Conservation (phyloP, 1,140 invertebrate species). For the Drosophila orena region DNA sequence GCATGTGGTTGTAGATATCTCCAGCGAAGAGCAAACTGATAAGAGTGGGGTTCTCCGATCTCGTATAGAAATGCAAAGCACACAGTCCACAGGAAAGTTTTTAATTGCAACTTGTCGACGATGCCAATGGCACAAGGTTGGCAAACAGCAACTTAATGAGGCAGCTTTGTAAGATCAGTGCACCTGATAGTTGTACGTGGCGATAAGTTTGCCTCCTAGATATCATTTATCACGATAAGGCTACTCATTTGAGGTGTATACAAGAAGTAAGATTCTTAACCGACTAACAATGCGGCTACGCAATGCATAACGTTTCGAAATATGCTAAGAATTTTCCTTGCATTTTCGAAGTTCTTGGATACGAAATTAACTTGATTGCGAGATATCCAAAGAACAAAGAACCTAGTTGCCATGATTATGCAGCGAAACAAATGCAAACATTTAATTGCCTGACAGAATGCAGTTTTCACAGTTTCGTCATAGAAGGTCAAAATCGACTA, state of each 20-base stretch:
- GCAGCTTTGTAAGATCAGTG: constrained; percentile 13
- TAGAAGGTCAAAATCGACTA: constrained; percentile 50
- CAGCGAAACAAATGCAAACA: constrained; percentile 52
- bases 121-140: background rate
- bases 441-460: constrained; percentile 71
- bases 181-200: constrained; percentile 10
- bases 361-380: background rate
- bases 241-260: too few species aligned
- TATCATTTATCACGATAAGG: constrained; percentile 14
- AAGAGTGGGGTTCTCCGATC: constrained; percentile 52
- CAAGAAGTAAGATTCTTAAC: too few species aligned
- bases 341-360: constrained; percentile 12
- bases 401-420: constrained; percentile 22
- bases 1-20: constrained; percentile 5
- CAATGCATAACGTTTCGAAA: background rate
- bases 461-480: constrained; percentile 54
- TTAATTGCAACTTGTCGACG: constrained; percentile 61
- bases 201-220: constrained; percentile 8
- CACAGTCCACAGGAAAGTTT: constrained; percentile 22
- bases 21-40: constrained; percentile 47
- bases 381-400: constrained; percentile 36
- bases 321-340: background rate
- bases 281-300: background rate
- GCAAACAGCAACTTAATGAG: constrained; percentile 40
- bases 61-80: constrained; percentile 31